Conservation (phyloP, 1,140 invertebrate genomes). For the Druon quercuslanigerum region DNA sequence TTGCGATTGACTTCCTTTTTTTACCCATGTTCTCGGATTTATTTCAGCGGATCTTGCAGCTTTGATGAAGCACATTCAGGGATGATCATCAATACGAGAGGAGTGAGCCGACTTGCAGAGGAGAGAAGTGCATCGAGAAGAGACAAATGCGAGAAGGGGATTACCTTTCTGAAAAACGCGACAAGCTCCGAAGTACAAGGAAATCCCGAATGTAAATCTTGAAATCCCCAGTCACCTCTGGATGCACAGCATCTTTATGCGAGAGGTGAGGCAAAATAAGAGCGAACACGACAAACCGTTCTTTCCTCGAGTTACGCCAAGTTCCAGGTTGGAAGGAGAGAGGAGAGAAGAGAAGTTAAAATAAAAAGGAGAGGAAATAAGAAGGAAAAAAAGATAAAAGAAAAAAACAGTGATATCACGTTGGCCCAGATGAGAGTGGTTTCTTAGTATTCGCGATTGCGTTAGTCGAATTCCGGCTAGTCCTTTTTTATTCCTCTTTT, state of each 20-base stretch:
- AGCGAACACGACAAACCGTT: conserved; percentile 25
- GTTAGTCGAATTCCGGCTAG: conserved; percentile 68
- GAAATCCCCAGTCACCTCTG: conserved; percentile 2
- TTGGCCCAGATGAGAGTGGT: conserved; percentile 61
- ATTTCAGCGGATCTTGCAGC: too few relatives aligned
- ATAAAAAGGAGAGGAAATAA: neutral
- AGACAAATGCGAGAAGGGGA: neutral
- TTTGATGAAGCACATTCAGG: neutral
- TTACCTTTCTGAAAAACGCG: conserved; percentile 24
- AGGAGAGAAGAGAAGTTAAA: conserved; percentile 11
- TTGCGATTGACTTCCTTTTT: too few relatives aligned
- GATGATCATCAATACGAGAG: neutral
- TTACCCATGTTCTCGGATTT: too few relatives aligned
- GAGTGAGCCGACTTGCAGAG: neutral
- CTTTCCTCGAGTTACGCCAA: neutral
- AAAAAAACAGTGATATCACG: conserved; percentile 34
- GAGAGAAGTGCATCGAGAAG: neutral
- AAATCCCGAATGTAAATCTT: conserved; percentile 24
- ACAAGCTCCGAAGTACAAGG: conserved; percentile 11
- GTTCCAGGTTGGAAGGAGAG: conserved; percentile 1
- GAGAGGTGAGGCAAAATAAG: conserved; percentile 17
- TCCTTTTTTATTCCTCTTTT: conserved; percentile 12
- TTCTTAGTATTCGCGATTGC: conserved; percentile 68
- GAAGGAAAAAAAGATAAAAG: neutral
- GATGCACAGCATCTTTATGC: conserved; percentile 21